phyloP scores from a whole-genome alignment of 92 coral and sea anemone species.

The Palythoa grandis region DNA sequence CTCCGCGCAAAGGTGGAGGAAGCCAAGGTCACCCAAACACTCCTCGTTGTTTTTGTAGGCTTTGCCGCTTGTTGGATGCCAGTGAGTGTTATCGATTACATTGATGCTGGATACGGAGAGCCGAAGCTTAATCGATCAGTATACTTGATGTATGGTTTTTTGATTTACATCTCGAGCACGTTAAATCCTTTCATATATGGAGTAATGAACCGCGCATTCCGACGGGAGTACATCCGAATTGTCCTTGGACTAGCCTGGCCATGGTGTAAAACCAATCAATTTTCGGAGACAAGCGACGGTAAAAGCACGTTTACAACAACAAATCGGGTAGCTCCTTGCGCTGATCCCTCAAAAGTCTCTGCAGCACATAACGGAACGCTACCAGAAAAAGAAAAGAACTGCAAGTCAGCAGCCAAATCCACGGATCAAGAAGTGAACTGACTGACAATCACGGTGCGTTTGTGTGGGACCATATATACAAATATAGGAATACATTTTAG shows the following conservation, averaged over 20 bases:
- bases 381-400: not conserved
- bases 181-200: constrained; percentile 82
- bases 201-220: constrained; percentile 60
- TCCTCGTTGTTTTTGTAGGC: constrained; percentile 71
- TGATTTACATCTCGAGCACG: constrained; percentile 70
- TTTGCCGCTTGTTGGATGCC: constrained; percentile 85
- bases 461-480: too few relatives aligned
- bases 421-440: too few relatives aligned
- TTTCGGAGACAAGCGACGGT: not conserved
- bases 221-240: constrained; percentile 59
- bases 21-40: constrained; percentile 80
- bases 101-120: constrained; percentile 66
- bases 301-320: not conserved
- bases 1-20: constrained; percentile 82
- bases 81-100: constrained; percentile 70
- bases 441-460: too few relatives aligned
- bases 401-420: not conserved
- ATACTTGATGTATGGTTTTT: constrained; percentile 66
- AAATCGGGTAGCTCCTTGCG: not conserved
- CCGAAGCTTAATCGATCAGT: constrained; percentile 55
- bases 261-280: not conserved
- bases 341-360: not conserved
- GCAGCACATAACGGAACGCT: not conserved
- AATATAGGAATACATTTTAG: too few relatives aligned
- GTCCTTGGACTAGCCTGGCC: not conserved